A percentile compares a stretch with the other conserved stretches of the same genome.
phyloP scores from a whole-genome alignment of 1,140 invertebrate species.

The Scaptodrosophila lebanonensis region DNA sequence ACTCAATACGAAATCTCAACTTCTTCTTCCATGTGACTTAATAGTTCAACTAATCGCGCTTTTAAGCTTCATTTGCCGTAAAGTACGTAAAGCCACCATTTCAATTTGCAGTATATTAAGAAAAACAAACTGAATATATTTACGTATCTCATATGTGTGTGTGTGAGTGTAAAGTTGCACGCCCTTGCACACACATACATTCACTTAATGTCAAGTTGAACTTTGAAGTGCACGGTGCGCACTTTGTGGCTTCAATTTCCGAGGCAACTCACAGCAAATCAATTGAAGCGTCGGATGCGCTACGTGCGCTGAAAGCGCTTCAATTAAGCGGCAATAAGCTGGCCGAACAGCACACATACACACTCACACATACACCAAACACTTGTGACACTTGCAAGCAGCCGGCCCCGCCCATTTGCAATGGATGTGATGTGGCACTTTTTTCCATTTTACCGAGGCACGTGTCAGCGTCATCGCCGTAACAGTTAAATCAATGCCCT shows the following conservation, averaged over 20 bases:
- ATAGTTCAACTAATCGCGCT: no score
- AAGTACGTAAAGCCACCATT: no score
- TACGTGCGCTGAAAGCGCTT: slow-evolving; percentile 35
- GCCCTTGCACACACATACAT: background rate
- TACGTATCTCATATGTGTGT: background rate
- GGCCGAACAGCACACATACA: slow-evolving; percentile 44
- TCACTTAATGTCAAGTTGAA: slow-evolving; percentile 23
- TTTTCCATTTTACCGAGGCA: slow-evolving; percentile 24
- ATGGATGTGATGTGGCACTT: slow-evolving; percentile 33
- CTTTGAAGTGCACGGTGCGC: no score
- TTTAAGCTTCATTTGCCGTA: no score
- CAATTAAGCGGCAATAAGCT: slow-evolving; percentile 66
- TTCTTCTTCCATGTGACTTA: no score
- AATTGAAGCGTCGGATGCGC: slow-evolving; percentile 1
- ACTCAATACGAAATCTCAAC: no score
- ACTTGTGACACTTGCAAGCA: no score
- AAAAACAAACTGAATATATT: background rate
- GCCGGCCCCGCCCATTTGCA: slow-evolving; percentile 9
- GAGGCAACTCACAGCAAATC: slow-evolving; percentile 15
- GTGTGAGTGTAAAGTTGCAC: slow-evolving; percentile 1
- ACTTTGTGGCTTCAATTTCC: slow-evolving; percentile 8
- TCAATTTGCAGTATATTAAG: slow-evolving; percentile 6
- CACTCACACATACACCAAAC: no score
- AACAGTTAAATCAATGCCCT: slow-evolving; percentile 53
- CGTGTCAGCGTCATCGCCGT: slow-evolving; percentile 20